Evolutionary conservation across 2,113 vertebrate genomes (phyloP).

Genomic region (Engystomops pustulosus): DNA sequence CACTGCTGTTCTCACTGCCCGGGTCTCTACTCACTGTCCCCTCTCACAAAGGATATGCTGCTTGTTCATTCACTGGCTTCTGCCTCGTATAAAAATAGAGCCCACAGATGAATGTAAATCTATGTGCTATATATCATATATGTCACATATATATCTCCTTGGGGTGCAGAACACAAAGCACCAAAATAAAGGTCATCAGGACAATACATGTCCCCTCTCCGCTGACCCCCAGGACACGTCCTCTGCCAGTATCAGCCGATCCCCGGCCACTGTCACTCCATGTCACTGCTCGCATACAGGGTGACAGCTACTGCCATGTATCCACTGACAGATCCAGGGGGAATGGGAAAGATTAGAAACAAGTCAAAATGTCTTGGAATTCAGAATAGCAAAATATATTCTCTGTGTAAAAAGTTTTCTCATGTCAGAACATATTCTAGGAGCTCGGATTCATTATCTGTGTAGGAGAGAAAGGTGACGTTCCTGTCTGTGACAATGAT

Average conservation of each 20-base stretch:
- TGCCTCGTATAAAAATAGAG: too few species aligned
- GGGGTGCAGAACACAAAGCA: too few species aligned
- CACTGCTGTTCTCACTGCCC: too few species aligned
- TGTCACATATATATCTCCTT: too few species aligned
- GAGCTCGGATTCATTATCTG: not conserved
- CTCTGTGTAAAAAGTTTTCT: not conserved
- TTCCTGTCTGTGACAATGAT: not conserved
- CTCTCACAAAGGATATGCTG: too few species aligned
- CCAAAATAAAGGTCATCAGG: too few species aligned
- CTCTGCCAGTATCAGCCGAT: not conserved
- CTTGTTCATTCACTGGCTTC: too few species aligned
- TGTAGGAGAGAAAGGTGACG: not conserved
- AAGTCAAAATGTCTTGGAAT: not conserved
- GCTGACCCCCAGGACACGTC: not conserved
- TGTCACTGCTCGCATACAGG: not conserved
- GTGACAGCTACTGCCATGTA: not conserved
- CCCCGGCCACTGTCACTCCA: not conserved
- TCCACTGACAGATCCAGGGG: not conserved
- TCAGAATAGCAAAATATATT: slow-evolving; percentile 1
- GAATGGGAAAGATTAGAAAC: not conserved
- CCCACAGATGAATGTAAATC: too few species aligned
- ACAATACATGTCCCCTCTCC: not conserved
- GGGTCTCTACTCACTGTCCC: too few species aligned
- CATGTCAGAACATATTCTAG: not conserved
- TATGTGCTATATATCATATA: too few species aligned